Base-by-base conservation (phyloP, 2,113 vertebrate genomes). In the Rhinichthys klamathensis region DNA sequence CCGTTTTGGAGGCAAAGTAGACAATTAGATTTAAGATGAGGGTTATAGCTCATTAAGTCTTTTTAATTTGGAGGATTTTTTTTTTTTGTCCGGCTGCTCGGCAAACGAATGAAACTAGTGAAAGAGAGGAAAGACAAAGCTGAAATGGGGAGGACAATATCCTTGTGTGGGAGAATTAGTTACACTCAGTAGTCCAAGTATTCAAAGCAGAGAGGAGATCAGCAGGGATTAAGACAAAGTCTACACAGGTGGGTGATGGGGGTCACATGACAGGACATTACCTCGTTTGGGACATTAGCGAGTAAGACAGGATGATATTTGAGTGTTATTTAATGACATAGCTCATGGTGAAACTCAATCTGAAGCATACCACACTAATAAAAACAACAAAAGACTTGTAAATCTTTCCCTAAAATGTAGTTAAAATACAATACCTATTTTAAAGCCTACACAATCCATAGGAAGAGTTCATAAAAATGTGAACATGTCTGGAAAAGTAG, bases 151-250 rank as follows among this genome's bases (percentile, higher is more conserved):
- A 90, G 93, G 93, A 95, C 94, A 95, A 94, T 94, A 92, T 93
- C 92, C 91, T 94, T 90, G 93, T 94, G 94, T 93, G 92, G 92
- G 91, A 94, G 94, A 94, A 94, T 95, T 95, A 95, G 94, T 95
- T 94, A 94, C 95, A 95, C 93, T 94, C 92, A 88, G 92, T 94
- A 93, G 94, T 92, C 92, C 90, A 89, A 94, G 93, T 93, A 93
- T 93, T 95, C 91, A 93, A 93, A 94, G 91, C 90, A 90, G 82
- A 90, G 85, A 91, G 81, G 75, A 85, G 86, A 77, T 84, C 58
- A 87, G 32, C 12, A 72, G 78, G 93, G 94, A 95, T 95, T 94
- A 95, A 84, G 91, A 90, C 87, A 92, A 94, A 94, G 93, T 94
- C 94, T 90, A 92, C 92, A 93, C 94, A 95, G 94, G 94, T 95